phyloP scores from a whole-genome alignment of 2,113 vertebrate genomes.

The Panthera uncia region DNA sequence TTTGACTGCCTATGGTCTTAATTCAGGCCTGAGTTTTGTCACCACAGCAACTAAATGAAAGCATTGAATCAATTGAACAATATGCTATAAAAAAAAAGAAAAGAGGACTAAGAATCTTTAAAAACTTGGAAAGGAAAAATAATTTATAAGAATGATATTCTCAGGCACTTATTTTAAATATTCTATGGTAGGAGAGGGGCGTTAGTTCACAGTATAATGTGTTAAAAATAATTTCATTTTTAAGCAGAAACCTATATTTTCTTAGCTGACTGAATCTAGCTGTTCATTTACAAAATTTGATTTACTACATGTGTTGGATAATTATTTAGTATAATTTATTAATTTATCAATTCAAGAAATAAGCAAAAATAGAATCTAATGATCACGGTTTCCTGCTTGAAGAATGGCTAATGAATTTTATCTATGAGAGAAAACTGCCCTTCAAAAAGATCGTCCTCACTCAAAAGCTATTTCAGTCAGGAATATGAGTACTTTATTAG shows the following conservation, averaged over 20 bases:
- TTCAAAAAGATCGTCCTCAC: background rate
- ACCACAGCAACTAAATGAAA: background rate
- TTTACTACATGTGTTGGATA: background rate
- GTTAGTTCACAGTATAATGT: background rate
- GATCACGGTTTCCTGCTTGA: background rate
- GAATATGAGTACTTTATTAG: background rate
- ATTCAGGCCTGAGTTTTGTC: constrained; percentile 31
- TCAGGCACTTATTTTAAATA: background rate
- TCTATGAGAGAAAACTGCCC: background rate
- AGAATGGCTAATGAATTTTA: background rate
- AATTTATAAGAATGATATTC: background rate
- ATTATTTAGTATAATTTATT: background rate
- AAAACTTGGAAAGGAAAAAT: background rate
- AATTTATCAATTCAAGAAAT: constrained; percentile 3
- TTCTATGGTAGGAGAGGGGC: background rate
- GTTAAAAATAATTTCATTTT: constrained; percentile 21
- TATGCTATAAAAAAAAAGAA: background rate
- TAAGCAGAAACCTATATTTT: background rate
- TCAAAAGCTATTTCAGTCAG: background rate
- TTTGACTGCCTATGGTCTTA: background rate
- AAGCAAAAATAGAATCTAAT: constrained; percentile 19
- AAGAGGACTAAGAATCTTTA: background rate
- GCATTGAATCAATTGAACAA: background rate
- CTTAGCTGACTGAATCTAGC: background rate
- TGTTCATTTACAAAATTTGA: constrained; percentile 7